phyloP scores from a whole-genome alignment of 2,888 invertebrate genomes.

The Lissocephala sabroskyi region DNA sequence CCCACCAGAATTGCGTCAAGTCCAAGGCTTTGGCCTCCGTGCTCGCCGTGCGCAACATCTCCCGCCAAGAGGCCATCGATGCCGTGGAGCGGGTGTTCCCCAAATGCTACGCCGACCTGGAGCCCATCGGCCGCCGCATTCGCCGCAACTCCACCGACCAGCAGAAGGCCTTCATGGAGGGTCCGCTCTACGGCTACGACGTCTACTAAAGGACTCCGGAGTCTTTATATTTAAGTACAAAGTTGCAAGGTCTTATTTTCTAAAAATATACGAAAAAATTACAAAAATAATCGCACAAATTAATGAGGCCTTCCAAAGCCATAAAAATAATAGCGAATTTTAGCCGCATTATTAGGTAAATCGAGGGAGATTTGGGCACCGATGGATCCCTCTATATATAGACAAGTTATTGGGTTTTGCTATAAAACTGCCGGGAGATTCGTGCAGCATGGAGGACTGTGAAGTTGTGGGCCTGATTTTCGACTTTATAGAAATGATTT shows the following conservation, averaged over 20 bases:
- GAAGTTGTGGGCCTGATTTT: constrained; percentile 46
- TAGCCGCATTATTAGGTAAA: no score
- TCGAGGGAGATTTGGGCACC: no score
- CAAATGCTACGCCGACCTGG: constrained; percentile 92
- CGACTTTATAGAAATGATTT: constrained; percentile 39
- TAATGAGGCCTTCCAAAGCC: no score
- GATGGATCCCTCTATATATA: no score
- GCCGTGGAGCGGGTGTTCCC: constrained; percentile 91
- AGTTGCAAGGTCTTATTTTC: no score
- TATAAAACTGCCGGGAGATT: no score
- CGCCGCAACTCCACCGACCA: constrained; percentile 84
- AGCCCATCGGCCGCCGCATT: constrained; percentile 88
- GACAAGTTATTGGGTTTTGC: no score
- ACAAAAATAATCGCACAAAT: no score
- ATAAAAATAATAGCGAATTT: no score
- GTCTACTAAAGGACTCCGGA: no score
- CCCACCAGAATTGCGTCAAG: constrained; percentile 93
- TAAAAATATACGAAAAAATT: no score
- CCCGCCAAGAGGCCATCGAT: constrained; percentile 79
- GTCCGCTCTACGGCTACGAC: constrained; percentile 85
- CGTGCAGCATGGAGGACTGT: constrained; percentile 50
- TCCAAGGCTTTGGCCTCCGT: constrained; percentile 89
- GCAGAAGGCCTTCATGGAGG: constrained; percentile 83
- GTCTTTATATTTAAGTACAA: no score
- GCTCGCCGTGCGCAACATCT: constrained; percentile 84